These are phyloP conservation scores for Aleiodes testaceus DNA, from an alignment of 2,888 invertebrate genomes.

Conservation along the genomic window DNA sequence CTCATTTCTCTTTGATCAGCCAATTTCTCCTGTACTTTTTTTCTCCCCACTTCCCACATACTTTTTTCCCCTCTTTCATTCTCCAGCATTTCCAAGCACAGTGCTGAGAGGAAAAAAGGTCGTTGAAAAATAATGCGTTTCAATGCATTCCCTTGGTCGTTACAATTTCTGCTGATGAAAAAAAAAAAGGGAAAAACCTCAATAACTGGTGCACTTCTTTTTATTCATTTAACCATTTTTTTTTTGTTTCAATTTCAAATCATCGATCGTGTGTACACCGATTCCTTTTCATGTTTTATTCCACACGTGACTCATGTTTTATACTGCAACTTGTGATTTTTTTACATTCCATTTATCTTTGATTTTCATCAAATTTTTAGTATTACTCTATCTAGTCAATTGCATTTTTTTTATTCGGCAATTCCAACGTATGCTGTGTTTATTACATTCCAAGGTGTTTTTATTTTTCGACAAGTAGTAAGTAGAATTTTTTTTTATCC, in stretches of 20 bases:
- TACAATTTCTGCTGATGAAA: background rate
- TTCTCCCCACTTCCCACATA: background rate
- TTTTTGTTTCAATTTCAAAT: slow-evolving; percentile 1
- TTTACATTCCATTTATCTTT: slow-evolving; percentile 48
- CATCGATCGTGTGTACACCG: too few species aligned
- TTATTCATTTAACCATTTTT: background rate
- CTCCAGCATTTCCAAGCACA: background rate
- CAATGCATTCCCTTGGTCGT: background rate
- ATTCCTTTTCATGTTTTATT: slow-evolving; percentile 17
- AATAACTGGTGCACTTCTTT: background rate
- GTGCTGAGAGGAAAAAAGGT: slow-evolving; percentile 4
- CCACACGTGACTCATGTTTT: slow-evolving; percentile 11
- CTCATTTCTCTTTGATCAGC: slow-evolving; percentile 30
- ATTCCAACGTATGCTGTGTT: slow-evolving; percentile 34
- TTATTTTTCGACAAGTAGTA: slow-evolving; percentile 43
- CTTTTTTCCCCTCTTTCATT: background rate
- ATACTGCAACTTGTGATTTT: slow-evolving; percentile 26
- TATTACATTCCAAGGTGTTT: slow-evolving; percentile 41
- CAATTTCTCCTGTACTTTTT: slow-evolving; percentile 19
- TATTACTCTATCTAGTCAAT: slow-evolving; percentile 44
- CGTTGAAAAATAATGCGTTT: slow-evolving; percentile 15
- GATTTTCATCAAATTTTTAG: slow-evolving; percentile 28
- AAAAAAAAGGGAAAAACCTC: background rate
- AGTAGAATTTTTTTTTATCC: slow-evolving; percentile 30
- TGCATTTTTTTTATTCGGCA: slow-evolving; percentile 25